Evolutionary conservation across 2,888 invertebrate genomes (phyloP).

Genomic region (Steinernema carpocapsae): DNA sequence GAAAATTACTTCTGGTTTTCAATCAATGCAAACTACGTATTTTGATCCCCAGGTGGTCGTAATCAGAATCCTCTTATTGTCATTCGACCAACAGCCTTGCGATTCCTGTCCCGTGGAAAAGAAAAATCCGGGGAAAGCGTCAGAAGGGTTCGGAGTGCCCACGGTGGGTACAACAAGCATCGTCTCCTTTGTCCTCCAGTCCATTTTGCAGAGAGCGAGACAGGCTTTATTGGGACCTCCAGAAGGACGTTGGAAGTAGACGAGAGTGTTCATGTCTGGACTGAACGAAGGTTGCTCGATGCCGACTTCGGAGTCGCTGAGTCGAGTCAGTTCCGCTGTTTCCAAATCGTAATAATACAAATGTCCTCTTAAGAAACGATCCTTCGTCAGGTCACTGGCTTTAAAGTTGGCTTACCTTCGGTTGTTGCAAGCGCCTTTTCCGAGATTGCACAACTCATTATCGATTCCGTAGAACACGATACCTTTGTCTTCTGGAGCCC

Average conservation of each 20-base stretch:
- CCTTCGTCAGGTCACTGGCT: neutral
- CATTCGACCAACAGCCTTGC: constrained; percentile 53
- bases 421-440: constrained; percentile 63
- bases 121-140: constrained; percentile 46
- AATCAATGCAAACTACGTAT: constrained; percentile 6
- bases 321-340: constrained; percentile 45
- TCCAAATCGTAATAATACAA: constrained; percentile 60
- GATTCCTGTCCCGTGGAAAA: constrained; percentile 19
- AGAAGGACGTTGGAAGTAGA: constrained; percentile 53
- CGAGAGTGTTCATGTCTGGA: constrained; percentile 53
- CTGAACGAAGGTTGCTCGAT: constrained; percentile 53
- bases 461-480: constrained; percentile 66
- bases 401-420: constrained; percentile 42
- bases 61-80: constrained; percentile 55
- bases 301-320: constrained; percentile 45
- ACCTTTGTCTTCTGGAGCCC: constrained; percentile 64
- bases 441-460: constrained; percentile 56
- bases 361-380: constrained; percentile 51
- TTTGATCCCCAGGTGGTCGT: constrained; percentile 57
- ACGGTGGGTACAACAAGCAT: constrained; percentile 51
- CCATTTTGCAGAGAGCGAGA: constrained; percentile 50
- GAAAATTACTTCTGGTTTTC: neutral
- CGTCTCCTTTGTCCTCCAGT: constrained; percentile 49
- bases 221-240: constrained; percentile 61
- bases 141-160: constrained; percentile 25